Percentiles rank a stretch among this genome's conserved stretches.
Conservation (phyloP, 2,113 vertebrate genomes). For the Oreocharis arfaki region DNA sequence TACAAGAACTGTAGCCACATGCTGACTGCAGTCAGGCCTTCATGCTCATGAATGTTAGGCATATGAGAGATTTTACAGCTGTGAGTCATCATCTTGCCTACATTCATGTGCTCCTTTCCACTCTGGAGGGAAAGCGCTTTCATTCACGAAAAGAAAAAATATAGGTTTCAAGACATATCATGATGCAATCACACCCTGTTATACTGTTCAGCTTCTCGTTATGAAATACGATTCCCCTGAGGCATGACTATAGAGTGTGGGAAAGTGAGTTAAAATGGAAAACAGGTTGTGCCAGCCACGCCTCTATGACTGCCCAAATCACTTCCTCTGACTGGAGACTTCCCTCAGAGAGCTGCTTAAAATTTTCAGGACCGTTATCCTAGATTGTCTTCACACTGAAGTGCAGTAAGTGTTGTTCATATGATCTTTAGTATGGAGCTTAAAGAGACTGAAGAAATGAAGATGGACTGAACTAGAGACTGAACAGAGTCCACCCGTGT, state of each 20-base stretch:
- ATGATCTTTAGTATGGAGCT: not conserved
- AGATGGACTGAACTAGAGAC: not conserved
- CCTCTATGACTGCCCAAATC: not conserved
- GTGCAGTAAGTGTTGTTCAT: not conserved
- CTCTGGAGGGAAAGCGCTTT: not conserved
- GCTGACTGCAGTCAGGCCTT: not conserved
- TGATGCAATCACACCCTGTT: not conserved
- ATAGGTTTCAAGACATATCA: constrained; percentile 3
- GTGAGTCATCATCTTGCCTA: constrained; percentile 55
- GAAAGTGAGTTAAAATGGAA: not conserved
- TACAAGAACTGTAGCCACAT: not conserved
- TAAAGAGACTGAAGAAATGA: not conserved
- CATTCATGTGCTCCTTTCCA: constrained; percentile 24
- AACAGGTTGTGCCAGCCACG: not conserved
- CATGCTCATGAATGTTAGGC: not conserved
- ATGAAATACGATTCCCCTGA: constrained; percentile 8
- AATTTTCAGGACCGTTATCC: not conserved
- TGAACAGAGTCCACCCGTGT: not conserved
- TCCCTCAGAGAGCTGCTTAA: not conserved
- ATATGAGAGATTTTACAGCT: constrained; percentile 10
- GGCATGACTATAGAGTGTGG: not conserved
- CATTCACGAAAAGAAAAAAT: constrained; percentile 39
- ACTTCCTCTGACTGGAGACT: not conserved
- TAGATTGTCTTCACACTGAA: not conserved
- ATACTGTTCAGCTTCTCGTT: not conserved